Evolutionary conservation across 2,797 vertebrate genomes (phyloP).

Genomic region (Rhinella marina): DNA sequence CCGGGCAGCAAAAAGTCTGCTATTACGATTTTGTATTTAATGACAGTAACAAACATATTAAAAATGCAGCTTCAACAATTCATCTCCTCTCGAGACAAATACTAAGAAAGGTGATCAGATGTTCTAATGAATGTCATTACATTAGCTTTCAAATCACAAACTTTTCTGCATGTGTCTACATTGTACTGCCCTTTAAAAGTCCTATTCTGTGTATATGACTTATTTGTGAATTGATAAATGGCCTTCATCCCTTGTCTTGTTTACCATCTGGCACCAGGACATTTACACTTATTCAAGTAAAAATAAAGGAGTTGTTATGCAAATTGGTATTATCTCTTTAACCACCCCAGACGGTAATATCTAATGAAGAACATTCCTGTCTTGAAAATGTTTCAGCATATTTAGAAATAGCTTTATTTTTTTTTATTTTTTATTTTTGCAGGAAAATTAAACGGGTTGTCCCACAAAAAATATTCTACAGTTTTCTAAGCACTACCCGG

Average conservation of each 20-base stretch:
- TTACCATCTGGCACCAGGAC: slow-evolving; percentile 46
- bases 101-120: slow-evolving; percentile 30
- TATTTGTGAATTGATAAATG: slow-evolving; percentile 50
- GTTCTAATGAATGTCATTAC: slow-evolving; percentile 38
- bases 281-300: slow-evolving; percentile 56
- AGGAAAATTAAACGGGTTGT: background rate
- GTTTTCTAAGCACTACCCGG: too few relatives aligned
- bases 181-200: slow-evolving; percentile 45
- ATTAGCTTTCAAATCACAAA: slow-evolving; percentile 7
- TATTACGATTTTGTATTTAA: too few relatives aligned
- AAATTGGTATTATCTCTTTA: slow-evolving; percentile 37
- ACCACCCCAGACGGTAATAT: slow-evolving; percentile 19
- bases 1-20: too few relatives aligned
- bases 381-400: background rate
- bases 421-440: too few relatives aligned
- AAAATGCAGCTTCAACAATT: background rate
- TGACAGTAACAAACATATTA: too few relatives aligned
- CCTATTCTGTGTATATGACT: slow-evolving; percentile 10
- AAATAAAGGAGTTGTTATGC: slow-evolving; percentile 50
- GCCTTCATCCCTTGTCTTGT: slow-evolving; percentile 36
- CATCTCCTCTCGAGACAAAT: slow-evolving; percentile 9
- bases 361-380: background rate
- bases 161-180: slow-evolving; percentile 16
- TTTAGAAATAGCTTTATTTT: background rate
- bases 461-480: background rate